Base-by-base conservation (phyloP, 2,113 vertebrate species). In the Mionectes macconnelli region DNA sequence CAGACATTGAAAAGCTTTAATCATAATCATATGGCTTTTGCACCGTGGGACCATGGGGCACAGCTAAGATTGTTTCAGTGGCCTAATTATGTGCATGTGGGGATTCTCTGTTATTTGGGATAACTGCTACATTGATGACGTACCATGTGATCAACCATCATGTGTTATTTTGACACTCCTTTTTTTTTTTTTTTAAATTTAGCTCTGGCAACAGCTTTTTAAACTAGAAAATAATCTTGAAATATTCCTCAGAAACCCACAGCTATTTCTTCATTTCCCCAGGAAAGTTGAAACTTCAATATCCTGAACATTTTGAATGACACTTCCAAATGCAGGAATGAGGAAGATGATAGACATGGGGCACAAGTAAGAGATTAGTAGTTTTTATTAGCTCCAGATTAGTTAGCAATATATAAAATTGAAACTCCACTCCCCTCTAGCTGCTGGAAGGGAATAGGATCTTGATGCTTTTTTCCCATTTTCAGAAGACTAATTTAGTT, bases 381-480 rank as follows among this genome's bases (percentile, higher is more conserved):
- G 50, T 87, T 91, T 87, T 79, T 87, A 82, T 82, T 79, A 89
- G 25, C 37, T 96, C 22, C 37, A 73, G 75, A 94, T 95, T 91
- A 94, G 53, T 85, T 80, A 76, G 50, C 50, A 68, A 70, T 88
- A 77, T 77, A 67, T 77, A 92, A 92, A 93, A 94, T 90, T 97
- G 87, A 91, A 94, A 87, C 89, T 95, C 63, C 93, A 93, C 90
- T 96, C 75, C 89, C 94, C 78, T 96, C 87, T 94, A 88, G 91
- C 87, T 97, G 84, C 60, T 97, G 49, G 81, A 95, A 96, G 33
- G 40, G 50, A 94, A 95, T 94, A 85, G 27, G 19, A 95, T 35
- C 20, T 91, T 64, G 22, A 8, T 74, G 33, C 1, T 21, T 53
- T 66, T 50, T 72, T 47, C 25, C 39, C 37, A 52, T 1, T 57